phyloP scores from a whole-genome alignment of 2,888 invertebrate genomes.

The Limnephilus marmoratus region DNA sequence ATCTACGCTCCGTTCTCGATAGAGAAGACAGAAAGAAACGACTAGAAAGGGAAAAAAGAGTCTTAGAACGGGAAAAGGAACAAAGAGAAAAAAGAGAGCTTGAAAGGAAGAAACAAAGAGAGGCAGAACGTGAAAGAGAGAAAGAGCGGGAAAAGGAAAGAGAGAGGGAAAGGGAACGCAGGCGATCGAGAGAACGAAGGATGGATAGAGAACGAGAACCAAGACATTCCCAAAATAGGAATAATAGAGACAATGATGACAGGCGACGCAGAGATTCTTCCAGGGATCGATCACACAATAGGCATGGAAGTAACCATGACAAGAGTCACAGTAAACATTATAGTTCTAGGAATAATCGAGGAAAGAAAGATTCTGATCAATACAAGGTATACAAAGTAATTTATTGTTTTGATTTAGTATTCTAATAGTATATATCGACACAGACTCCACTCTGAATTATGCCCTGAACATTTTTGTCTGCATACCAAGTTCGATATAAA shows the following conservation, averaged over 20 bases:
- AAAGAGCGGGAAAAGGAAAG: slow-evolving; percentile 68
- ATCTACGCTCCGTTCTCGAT: slow-evolving; percentile 67
- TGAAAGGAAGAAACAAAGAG: slow-evolving; percentile 68
- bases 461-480: not conserved
- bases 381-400: slow-evolving; percentile 71
- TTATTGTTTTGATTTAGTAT: not conserved
- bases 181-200: slow-evolving; percentile 68
- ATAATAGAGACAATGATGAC: slow-evolving; percentile 66
- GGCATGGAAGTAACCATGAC: slow-evolving; percentile 71
- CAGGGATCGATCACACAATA: slow-evolving; percentile 69
- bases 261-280: slow-evolving; percentile 69
- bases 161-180: slow-evolving; percentile 66
- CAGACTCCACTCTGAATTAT: not conserved
- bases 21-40: slow-evolving; percentile 74
- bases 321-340: slow-evolving; percentile 69
- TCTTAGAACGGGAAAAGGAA: slow-evolving; percentile 70
- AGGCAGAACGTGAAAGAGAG: slow-evolving; percentile 68
- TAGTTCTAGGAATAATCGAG: slow-evolving; percentile 69
- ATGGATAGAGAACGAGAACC: slow-evolving; percentile 69
- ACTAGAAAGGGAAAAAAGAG: slow-evolving; percentile 72
- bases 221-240: slow-evolving; percentile 68
- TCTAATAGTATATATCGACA: not conserved
- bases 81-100: slow-evolving; percentile 70
- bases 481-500: not conserved
- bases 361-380: slow-evolving; percentile 75